These are phyloP conservation scores for Tricholaema leucomelas DNA, from an alignment of 2,113 vertebrate genomes.

Conservation along the genomic window DNA sequence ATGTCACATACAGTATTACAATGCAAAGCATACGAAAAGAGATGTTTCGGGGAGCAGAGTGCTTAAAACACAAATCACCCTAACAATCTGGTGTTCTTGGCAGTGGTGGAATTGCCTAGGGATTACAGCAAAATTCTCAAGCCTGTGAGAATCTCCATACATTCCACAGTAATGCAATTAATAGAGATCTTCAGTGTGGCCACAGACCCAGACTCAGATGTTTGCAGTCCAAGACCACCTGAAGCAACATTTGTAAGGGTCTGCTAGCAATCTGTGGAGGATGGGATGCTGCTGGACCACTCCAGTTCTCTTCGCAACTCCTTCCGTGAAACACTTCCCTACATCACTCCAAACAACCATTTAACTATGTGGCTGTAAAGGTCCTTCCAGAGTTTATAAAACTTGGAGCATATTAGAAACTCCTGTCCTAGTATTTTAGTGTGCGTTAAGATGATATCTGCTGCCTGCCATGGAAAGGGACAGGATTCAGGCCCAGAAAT, in stretches of 20 bases:
- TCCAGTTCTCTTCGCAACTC: not conserved
- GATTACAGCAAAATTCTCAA: not conserved
- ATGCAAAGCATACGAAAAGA: not conserved
- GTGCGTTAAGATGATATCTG: not conserved
- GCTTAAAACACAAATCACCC: not conserved
- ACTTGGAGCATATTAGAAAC: not conserved
- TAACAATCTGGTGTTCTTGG: not conserved
- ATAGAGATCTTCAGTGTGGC: not conserved
- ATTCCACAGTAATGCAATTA: not conserved
- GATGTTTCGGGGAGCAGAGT: not conserved
- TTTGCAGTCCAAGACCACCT: not conserved
- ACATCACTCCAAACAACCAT: not conserved
- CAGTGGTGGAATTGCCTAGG: not conserved
- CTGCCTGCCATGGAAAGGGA: not conserved
- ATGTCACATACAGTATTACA: conserved; percentile 18
- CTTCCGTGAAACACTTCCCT: not conserved
- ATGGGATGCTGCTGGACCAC: not conserved
- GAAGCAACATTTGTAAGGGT: not conserved
- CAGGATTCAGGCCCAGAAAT: not conserved
- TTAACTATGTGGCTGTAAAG: not conserved
- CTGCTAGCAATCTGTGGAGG: not conserved
- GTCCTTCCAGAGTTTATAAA: not conserved
- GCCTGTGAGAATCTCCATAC: not conserved
- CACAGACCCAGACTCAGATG: not conserved
- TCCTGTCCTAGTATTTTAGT: not conserved